Percentiles rank a stretch among this genome's conserved stretches.
These are phyloP conservation scores for Cataglyphis albicans DNA, from an alignment of 2,888 invertebrate genomes.

Conservation along the genomic window DNA sequence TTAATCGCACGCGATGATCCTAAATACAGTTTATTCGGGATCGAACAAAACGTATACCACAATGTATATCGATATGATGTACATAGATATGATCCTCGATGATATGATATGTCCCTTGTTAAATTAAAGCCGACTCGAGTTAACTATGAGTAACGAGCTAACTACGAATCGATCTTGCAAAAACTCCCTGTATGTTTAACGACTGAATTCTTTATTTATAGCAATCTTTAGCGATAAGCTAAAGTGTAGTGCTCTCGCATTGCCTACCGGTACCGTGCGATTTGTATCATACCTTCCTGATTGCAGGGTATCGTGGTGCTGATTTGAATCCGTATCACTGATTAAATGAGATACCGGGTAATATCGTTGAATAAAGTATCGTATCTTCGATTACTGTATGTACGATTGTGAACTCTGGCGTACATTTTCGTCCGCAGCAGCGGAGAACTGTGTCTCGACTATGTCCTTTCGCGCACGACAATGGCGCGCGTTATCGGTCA, in stretches of 20 bases:
- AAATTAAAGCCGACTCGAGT: background rate
- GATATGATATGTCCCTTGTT: conserved; percentile 1
- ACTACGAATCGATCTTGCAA: conserved; percentile 29
- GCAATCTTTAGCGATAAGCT: conserved; percentile 21
- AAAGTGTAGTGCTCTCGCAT: conserved; percentile 5
- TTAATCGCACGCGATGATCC: conserved; percentile 24
- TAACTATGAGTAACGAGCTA: conserved; percentile 8
- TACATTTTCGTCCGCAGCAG: conserved; percentile 6
- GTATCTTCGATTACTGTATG: conserved; percentile 24
- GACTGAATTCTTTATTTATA: conserved; percentile 19
- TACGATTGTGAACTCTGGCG: background rate
- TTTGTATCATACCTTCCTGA: conserved; percentile 17
- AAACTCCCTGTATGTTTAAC: background rate
- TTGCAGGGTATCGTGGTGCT: conserved; percentile 2
- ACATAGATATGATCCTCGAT: background rate
- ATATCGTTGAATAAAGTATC: background rate
- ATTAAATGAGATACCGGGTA: background rate
- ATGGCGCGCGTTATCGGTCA: conserved; percentile 19
- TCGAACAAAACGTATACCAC: background rate
- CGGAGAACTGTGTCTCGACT: background rate
- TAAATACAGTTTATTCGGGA: background rate
- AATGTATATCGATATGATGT: background rate
- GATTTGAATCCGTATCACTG: conserved; percentile 1
- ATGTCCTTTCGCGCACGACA: conserved; percentile 15
- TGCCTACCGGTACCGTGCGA: background rate